A percentile compares a stretch with the other conserved stretches of the same genome.
phyloP scores from a whole-genome alignment of 1,140 invertebrate species.

The Zelostemma sp. region DNA sequence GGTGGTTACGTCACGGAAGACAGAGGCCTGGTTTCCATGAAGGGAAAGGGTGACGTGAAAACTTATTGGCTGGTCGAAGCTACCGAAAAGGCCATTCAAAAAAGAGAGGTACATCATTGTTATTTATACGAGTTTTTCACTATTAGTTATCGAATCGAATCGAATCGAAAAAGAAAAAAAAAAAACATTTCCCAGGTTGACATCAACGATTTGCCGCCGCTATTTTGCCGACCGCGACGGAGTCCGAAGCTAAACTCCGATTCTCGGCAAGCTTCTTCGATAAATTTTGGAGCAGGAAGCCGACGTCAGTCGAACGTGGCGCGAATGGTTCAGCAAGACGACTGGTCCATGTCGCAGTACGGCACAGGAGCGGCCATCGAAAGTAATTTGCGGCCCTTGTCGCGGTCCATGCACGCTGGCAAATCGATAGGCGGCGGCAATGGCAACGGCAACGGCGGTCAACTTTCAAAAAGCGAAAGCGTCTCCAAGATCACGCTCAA shows the following conservation, averaged over 20 bases:
- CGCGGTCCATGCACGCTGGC: slow-evolving; percentile 36
- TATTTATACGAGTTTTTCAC: no score
- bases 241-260: slow-evolving; percentile 81
- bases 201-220: slow-evolving; percentile 81
- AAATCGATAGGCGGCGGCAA: slow-evolving; percentile 31
- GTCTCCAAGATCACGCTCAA: slow-evolving; percentile 70
- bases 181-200: slow-evolving; percentile 74
- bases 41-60: slow-evolving; percentile 87
- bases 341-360: slow-evolving; percentile 56
- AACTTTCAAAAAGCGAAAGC: slow-evolving; percentile 56
- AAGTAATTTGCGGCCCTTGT: slow-evolving; percentile 53
- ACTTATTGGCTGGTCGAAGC: slow-evolving; percentile 94
- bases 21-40: slow-evolving; percentile 88
- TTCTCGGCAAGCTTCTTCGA: slow-evolving; percentile 75
- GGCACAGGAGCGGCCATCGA: slow-evolving; percentile 32
- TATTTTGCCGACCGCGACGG: slow-evolving; percentile 82
- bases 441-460: slow-evolving; percentile 49
- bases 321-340: slow-evolving; percentile 58
- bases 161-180: neutral
- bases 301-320: slow-evolving; percentile 72
- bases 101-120: slow-evolving; percentile 75
- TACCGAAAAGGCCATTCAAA: slow-evolving; percentile 84
- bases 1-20: slow-evolving; percentile 90
- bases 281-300: slow-evolving; percentile 67
- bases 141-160: slow-evolving; percentile 2